These are phyloP conservation scores for Venustoraphidia nigricollis DNA, from an alignment of 2,888 invertebrate species.

Conservation along the genomic window DNA sequence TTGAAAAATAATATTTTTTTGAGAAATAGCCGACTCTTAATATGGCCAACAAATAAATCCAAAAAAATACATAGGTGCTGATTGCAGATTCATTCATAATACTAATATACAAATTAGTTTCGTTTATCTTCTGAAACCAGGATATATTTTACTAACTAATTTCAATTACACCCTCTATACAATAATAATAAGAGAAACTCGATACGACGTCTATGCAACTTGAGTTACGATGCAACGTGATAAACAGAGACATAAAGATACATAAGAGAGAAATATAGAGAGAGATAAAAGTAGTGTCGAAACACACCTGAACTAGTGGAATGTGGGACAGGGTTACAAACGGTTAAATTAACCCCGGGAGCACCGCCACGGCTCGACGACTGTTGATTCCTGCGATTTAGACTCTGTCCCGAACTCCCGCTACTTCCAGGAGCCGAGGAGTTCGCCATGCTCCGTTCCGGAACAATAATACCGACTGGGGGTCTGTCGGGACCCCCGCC, in stretches of 20 bases:
- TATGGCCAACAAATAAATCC: too few relatives aligned
- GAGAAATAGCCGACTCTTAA: too few relatives aligned
- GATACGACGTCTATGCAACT: neutral
- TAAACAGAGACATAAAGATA: neutral
- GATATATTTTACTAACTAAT: too few relatives aligned
- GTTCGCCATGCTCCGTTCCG: conserved; percentile 18
- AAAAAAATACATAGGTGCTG: too few relatives aligned
- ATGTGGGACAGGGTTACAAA: conserved; percentile 44
- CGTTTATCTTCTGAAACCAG: too few relatives aligned
- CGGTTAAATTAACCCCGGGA: conserved; percentile 36
- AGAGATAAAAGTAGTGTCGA: conserved; percentile 1
- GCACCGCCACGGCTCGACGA: conserved; percentile 30
- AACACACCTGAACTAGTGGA: conserved; percentile 57
- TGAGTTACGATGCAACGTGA: neutral
- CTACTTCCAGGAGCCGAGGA: conserved; percentile 25
- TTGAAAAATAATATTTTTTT: too few relatives aligned
- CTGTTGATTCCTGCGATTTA: conserved; percentile 15
- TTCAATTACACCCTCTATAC: too few relatives aligned
- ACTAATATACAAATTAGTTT: too few relatives aligned
- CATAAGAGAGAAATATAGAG: too few relatives aligned
- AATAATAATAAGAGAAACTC: too few relatives aligned
- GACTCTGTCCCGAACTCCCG: conserved; percentile 35
- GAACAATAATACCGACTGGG: conserved; percentile 27
- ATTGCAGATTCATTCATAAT: too few relatives aligned
- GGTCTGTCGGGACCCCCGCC: conserved; percentile 24